Percentiles rank a stretch among this genome's conserved stretches.
These are phyloP conservation scores for Drosophila orosa DNA, from an alignment of 1,140 invertebrate species.

Conservation along the genomic window DNA sequence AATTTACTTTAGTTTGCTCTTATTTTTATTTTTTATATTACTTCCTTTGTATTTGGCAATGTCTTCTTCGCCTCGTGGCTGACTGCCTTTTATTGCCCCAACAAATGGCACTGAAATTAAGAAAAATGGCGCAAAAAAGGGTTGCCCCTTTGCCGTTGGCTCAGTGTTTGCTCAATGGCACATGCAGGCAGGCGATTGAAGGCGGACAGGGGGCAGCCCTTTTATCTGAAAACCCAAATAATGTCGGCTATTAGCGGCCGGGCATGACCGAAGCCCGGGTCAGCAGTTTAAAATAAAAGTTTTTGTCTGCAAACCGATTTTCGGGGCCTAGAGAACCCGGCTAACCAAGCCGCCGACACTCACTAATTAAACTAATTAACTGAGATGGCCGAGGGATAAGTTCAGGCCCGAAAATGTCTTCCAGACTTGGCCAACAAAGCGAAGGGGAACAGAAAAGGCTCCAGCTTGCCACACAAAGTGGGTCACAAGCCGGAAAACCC, in stretches of 20 bases:
- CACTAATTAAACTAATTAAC: slow-evolving; percentile 79
- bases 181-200: slow-evolving; percentile 73
- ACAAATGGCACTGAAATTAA: slow-evolving; percentile 72
- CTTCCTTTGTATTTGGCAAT: slow-evolving; percentile 49
- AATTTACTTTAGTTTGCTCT: slow-evolving; percentile 76
- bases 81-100: slow-evolving; percentile 68
- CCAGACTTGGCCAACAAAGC: slow-evolving; percentile 33
- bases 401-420: slow-evolving; percentile 22
- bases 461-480: slow-evolving; percentile 37
- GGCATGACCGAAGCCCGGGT: slow-evolving; percentile 42
- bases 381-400: slow-evolving; percentile 46
- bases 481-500: slow-evolving; percentile 41
- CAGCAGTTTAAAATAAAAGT: slow-evolving; percentile 59
- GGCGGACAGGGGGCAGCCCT: slow-evolving; percentile 23
- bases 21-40: slow-evolving; percentile 17
- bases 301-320: slow-evolving; percentile 47
- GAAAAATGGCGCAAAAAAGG: slow-evolving; percentile 77
- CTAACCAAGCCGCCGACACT: slow-evolving; percentile 43
- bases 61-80: slow-evolving; percentile 58
- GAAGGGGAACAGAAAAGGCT: slow-evolving; percentile 41
- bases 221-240: slow-evolving; percentile 40
- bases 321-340: slow-evolving; percentile 29
- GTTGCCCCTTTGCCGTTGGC: slow-evolving; percentile 30
- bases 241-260: slow-evolving; percentile 71
- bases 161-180: slow-evolving; percentile 78